phyloP scores from a whole-genome alignment of 2,113 vertebrate species.

The Neogale vison region DNA sequence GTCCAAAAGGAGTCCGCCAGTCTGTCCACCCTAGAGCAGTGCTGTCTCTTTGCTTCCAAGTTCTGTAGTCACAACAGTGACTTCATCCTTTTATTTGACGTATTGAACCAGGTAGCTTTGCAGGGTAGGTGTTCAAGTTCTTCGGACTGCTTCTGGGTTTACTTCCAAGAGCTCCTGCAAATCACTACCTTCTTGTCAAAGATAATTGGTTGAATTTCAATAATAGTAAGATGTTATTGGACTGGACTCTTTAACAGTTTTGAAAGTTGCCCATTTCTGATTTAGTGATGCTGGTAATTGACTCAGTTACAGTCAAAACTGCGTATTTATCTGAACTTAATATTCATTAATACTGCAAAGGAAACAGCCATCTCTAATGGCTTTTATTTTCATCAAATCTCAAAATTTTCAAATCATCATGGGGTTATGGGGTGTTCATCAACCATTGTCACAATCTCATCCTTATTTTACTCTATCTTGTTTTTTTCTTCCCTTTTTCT shows the following conservation, averaged over 20 bases:
- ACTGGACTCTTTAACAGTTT: background rate
- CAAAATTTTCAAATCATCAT: constrained; percentile 53
- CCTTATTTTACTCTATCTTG: constrained; percentile 9
- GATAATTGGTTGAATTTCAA: constrained; percentile 66
- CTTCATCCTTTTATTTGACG: background rate
- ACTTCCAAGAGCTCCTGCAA: constrained; percentile 43
- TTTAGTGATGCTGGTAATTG: constrained; percentile 58
- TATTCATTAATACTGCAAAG: background rate
- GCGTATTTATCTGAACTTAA: constrained; percentile 58
- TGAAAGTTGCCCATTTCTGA: constrained; percentile 55
- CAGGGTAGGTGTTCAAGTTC: background rate
- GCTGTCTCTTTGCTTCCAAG: background rate
- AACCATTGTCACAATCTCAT: constrained; percentile 34
- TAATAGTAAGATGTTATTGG: constrained; percentile 21
- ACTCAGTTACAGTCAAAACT: constrained; percentile 53
- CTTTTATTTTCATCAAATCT: constrained; percentile 40
- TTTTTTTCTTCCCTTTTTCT: background rate
- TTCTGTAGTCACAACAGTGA: background rate
- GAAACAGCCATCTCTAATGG: constrained; percentile 47
- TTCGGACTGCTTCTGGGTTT: background rate
- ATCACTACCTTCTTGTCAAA: background rate
- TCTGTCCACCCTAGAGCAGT: background rate
- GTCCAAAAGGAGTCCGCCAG: background rate
- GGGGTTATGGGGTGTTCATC: background rate
- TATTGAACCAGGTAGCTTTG: background rate